Conservation (phyloP, 1,140 invertebrate genomes). For the Berghia stephanieae region DNA sequence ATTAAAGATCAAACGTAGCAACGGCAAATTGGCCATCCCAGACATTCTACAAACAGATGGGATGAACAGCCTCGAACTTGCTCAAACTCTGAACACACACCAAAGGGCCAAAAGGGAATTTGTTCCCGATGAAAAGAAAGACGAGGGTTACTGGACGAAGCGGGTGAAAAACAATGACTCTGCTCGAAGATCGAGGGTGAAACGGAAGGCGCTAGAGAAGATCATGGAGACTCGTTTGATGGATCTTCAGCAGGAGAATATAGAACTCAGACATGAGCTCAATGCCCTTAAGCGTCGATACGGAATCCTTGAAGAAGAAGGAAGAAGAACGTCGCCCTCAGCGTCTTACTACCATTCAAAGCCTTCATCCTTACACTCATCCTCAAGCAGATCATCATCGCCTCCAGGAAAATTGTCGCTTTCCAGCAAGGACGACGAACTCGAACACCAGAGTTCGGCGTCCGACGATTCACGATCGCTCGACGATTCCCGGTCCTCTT, state of each 20-base stretch:
- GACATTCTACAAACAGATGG: neutral
- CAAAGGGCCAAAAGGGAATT: conserved; percentile 45
- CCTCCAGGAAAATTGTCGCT: neutral
- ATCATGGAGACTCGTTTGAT: conserved; percentile 39
- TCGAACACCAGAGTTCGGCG: conserved; percentile 18
- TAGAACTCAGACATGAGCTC: conserved; percentile 42
- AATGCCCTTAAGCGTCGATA: conserved; percentile 32
- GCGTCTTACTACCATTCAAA: too few relatives aligned
- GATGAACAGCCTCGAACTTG: neutral
- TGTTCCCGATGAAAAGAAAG: conserved; percentile 47
- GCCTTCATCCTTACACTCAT: neutral
- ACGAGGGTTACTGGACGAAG: conserved; percentile 47
- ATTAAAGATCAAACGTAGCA: conserved; percentile 3
- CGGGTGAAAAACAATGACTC: conserved; percentile 51
- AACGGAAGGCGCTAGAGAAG: conserved; percentile 46
- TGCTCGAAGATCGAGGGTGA: conserved; percentile 45
- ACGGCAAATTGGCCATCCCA: neutral
- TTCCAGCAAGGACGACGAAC: neutral
- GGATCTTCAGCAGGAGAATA: conserved; percentile 44
- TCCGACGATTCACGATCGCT: conserved; percentile 25
- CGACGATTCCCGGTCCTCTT: conserved; percentile 1
- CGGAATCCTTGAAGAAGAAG: neutral
- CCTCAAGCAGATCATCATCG: neutral
- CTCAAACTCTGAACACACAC: neutral
- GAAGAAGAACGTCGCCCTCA: neutral